Base-by-base conservation (phyloP, 2,797 vertebrate genomes). In the Protosalanx chinensis region DNA sequence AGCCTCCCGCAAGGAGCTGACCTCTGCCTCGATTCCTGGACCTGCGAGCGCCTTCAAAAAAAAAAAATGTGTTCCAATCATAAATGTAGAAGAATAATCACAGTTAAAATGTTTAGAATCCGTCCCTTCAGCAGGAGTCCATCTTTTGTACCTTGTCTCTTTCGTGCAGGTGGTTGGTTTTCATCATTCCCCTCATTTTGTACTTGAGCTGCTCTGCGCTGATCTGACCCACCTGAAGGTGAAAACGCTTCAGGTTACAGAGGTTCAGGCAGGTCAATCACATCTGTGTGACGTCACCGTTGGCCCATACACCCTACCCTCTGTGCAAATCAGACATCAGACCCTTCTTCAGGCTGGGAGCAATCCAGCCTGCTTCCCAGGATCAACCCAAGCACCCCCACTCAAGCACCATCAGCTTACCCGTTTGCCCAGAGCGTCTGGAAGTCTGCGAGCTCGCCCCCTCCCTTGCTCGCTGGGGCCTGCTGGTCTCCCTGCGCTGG, bases 11-110 rank as follows among this genome's bases (percentile, higher is more conserved):
- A 73, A 91, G 90, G 82, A 93, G 94, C 72, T 96, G 95, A 62
- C 96, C 96, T 85, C 93, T 90, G 68, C 93, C 93, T 27, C 93
- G 94, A 83, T 94, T 96, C 78, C 95, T 91, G 74, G 93, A 92
- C 78, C 96, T 88, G 67, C 95, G 93, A 73, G 94, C 88, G 64
- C 95, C 97, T 98, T 77, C 6, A 3, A 33, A 29, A 66, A 18
- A 61, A 12, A 46, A 3, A 35, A 53, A 6, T 1, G 3, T 29
- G 6, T 18, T 30, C 1, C 0, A 37, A 6, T 4, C 20, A 35
- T 35, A 7, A 33, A 59, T 20, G 12, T 12, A 68, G 66, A 2
- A 18, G 18, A 58, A 4, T 29, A 32, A 18, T 32, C 32, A 27
- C 32, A 30, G 18, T 2, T 5, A 2, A 46, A 30, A 16, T 41